Percentiles rank a stretch among this genome's conserved stretches.
These are phyloP conservation scores for Poliocrania exsul DNA, from an alignment of 2,797 vertebrate genomes.

Conservation along the genomic window DNA sequence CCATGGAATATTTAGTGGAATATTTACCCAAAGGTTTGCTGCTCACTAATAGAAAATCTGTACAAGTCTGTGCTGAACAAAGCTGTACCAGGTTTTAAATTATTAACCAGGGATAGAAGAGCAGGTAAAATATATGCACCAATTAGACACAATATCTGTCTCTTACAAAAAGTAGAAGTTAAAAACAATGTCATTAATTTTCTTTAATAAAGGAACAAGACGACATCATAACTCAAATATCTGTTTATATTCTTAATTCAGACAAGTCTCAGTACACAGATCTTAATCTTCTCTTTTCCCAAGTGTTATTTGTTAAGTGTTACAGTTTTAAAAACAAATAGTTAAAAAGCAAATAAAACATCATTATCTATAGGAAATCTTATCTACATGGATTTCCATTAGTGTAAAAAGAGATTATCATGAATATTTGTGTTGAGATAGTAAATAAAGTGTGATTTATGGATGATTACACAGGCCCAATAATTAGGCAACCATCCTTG, in stretches of 20 bases:
- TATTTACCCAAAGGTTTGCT: not conserved
- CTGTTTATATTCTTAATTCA: not conserved
- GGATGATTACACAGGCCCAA: not conserved
- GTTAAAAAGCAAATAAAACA: not conserved
- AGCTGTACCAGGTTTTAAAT: not conserved
- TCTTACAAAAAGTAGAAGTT: not conserved
- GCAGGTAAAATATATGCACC: not conserved
- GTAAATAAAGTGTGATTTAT: not conserved
- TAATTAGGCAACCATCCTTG: not conserved
- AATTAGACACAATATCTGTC: not conserved
- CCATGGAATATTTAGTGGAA: slow-evolving; percentile 14
- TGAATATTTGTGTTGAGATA: not conserved
- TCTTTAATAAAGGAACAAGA: not conserved
- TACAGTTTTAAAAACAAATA: not conserved
- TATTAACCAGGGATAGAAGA: not conserved
- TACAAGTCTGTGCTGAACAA: not conserved
- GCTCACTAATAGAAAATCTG: not conserved
- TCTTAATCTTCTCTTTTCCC: not conserved
- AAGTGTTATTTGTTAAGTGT: not conserved
- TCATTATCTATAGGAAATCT: not conserved
- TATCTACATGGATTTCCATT: not conserved
- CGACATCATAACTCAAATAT: not conserved
- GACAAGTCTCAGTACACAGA: not conserved
- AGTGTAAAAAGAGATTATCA: not conserved
- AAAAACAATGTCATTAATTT: not conserved